phyloP scores from a whole-genome alignment of 2,113 vertebrate genomes.

The Pao palembangensis region DNA sequence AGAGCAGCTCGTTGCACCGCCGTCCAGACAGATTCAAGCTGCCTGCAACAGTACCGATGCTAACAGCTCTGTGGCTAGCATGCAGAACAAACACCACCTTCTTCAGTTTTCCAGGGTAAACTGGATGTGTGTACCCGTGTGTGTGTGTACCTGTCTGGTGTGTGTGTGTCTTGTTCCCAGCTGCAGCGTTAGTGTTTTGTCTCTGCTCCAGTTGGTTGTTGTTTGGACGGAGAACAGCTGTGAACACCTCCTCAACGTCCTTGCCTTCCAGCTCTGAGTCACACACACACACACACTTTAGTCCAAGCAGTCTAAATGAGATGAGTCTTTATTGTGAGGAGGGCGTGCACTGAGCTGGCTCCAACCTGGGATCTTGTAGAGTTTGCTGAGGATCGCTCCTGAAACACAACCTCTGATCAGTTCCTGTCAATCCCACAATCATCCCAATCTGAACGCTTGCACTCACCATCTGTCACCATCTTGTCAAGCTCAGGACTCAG shows the following conservation, averaged over 20 bases:
- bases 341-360: neutral
- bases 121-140: conserved; percentile 10
- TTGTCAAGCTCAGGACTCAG: conserved; percentile 95
- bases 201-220: conserved; percentile 60
- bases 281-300: neutral
- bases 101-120: neutral
- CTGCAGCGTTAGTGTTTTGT: conserved; percentile 26
- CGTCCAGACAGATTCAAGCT: no score
- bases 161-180: conserved; percentile 31
- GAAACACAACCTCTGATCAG: conserved; percentile 30
- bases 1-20: no score
- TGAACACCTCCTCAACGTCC: conserved; percentile 96
- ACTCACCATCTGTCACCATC: conserved; percentile 94
- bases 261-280: conserved; percentile 90
- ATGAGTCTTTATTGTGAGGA: no score
- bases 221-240: conserved; percentile 88
- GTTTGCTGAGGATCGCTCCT: conserved; percentile 92
- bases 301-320: no score
- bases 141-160: conserved; percentile 22
- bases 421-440: neutral
- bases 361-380: conserved; percentile 96
- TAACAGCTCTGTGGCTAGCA: neutral
- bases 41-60: neutral
- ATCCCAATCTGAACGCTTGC: neutral
- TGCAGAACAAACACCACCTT: no score